Percentiles rank a stretch among this genome's conserved stretches.
These are phyloP conservation scores for Megathymus violae DNA, from an alignment of 1,140 invertebrate species.

Conservation along the genomic window DNA sequence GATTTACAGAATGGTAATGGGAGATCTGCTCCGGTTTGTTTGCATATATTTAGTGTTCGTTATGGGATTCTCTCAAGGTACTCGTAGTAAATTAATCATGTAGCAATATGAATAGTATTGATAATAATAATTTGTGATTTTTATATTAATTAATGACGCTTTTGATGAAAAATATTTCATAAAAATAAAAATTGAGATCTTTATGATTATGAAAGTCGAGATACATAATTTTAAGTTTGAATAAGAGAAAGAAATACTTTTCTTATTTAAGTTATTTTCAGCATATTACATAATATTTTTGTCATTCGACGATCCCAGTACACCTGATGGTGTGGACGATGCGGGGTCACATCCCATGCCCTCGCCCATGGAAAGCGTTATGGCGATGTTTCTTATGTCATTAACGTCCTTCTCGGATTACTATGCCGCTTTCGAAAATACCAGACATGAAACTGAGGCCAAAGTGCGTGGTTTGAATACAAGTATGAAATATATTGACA, in stretches of 20 bases:
- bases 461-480: conserved; percentile 86
- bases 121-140: not conserved
- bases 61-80: conserved; percentile 98
- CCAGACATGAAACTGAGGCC: conserved; percentile 93
- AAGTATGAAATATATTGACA: not conserved
- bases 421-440: conserved; percentile 94
- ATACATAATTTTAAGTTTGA: too few species aligned
- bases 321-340: conserved; percentile 89
- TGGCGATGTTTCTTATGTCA: conserved; percentile 99
- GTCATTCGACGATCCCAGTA: conserved; percentile 91
- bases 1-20: conserved; percentile 99
- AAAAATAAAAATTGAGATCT: too few species aligned
- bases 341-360: conserved; percentile 92
- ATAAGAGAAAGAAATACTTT: too few species aligned
- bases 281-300: conserved; percentile 96
- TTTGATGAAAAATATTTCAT: too few species aligned
- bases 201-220: too few species aligned
- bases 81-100: too few species aligned
- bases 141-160: too few species aligned
- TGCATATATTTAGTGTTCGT: conserved; percentile 98
- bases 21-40: conserved; percentile 97
- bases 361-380: conserved; percentile 95
- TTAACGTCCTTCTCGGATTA: conserved; percentile 98
- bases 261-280: conserved; percentile 71
- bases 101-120: too few species aligned